Evolutionary conservation across 2,888 invertebrate species (phyloP).

Genomic region (Epinotia ramella): DNA sequence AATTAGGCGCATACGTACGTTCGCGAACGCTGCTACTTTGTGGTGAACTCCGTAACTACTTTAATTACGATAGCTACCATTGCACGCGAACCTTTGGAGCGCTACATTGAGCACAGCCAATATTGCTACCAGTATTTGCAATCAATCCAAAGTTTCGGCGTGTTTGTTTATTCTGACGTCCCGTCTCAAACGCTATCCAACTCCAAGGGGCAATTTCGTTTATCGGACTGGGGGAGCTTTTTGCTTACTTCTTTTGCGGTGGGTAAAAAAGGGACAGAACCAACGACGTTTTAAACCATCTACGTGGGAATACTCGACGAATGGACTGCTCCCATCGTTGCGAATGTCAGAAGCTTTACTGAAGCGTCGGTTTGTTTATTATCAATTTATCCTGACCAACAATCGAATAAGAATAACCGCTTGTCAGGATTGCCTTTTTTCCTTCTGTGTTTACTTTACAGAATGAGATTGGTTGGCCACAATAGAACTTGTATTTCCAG

Average conservation of each 20-base stretch:
- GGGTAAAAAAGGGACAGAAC: slow-evolving; percentile 1
- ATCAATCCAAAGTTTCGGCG: slow-evolving; percentile 35
- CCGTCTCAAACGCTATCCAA: slow-evolving; percentile 7
- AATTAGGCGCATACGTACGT: too few relatives aligned
- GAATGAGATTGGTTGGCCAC: slow-evolving; percentile 3
- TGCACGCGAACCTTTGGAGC: slow-evolving; percentile 7
- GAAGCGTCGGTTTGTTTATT: slow-evolving; percentile 21
- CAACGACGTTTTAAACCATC: not conserved
- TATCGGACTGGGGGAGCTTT: not conserved
- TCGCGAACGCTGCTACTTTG: too few relatives aligned
- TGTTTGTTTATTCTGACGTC: slow-evolving; percentile 32
- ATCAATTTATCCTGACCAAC: slow-evolving; percentile 29
- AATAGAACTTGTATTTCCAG: slow-evolving; percentile 1
- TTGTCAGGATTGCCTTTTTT: slow-evolving; percentile 13
- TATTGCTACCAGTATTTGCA: slow-evolving; percentile 32
- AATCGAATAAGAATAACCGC: slow-evolving; percentile 21
- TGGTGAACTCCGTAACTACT: slow-evolving; percentile 6
- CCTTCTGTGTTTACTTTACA: slow-evolving; percentile 7
- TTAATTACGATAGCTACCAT: slow-evolving; percentile 14
- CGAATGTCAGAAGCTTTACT: slow-evolving; percentile 8
- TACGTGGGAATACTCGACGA: not conserved
- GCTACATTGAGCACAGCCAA: slow-evolving; percentile 16
- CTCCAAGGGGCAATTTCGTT: slow-evolving; percentile 3
- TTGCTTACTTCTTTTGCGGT: not conserved
- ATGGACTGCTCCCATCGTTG: not conserved